Evolutionary conservation across 2,113 vertebrate species (phyloP).

Genomic region (Thamnophis sirtalis): DNA sequence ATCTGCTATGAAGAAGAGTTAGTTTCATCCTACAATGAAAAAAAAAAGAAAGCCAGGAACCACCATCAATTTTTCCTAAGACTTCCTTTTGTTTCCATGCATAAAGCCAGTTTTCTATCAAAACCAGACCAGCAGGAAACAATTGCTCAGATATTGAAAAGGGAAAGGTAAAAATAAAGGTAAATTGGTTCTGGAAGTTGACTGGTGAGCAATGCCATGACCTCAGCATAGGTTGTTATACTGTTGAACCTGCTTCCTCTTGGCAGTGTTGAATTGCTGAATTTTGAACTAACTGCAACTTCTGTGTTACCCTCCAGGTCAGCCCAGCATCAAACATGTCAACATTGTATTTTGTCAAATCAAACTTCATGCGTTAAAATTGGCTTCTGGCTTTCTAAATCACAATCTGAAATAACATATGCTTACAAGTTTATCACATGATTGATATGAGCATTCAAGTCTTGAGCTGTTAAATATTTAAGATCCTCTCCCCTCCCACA

Average conservation of each 20-base stretch:
- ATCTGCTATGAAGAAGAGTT: not conserved
- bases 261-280: not conserved
- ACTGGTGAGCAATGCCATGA: not conserved
- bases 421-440: not conserved
- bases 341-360: not conserved
- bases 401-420: not conserved
- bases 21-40: not conserved
- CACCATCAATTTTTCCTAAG: not conserved
- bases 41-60: not conserved
- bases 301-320: not conserved
- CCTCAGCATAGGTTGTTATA: not conserved
- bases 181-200: not conserved
- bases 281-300: not conserved
- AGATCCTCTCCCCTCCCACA: not conserved
- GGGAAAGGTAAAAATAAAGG: not conserved
- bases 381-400: not conserved
- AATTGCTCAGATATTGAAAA: not conserved
- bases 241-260: not conserved
- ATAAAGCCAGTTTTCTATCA: not conserved
- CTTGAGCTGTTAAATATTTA: not conserved
- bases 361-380: not conserved
- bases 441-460: not conserved
- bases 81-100: not conserved
- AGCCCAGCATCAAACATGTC: not conserved
- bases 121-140: not conserved